These are phyloP conservation scores for Aleiodes alternator DNA, from an alignment of 2,888 invertebrate species.

Conservation along the genomic window DNA sequence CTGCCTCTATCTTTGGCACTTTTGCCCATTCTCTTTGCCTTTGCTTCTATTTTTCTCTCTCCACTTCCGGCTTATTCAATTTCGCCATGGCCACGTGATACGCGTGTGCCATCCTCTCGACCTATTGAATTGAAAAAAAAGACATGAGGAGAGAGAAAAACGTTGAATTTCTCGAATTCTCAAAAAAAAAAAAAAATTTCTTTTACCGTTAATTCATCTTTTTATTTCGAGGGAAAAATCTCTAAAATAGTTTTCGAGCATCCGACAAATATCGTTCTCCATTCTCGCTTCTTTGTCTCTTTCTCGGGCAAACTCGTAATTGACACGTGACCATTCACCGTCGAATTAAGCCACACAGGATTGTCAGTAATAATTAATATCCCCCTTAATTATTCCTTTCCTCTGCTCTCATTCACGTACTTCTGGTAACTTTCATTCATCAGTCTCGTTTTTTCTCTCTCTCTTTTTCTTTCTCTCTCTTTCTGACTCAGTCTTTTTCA, in stretches of 20 bases:
- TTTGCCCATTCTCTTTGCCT: constrained; percentile 5
- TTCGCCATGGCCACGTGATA: constrained; percentile 12
- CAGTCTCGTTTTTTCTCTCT: neutral
- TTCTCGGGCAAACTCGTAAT: constrained; percentile 9
- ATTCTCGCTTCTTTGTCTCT: neutral
- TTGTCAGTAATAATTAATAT: constrained; percentile 36
- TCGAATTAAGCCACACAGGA: constrained; percentile 19
- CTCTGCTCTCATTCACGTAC: constrained; percentile 16
- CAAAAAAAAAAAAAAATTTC: no score
- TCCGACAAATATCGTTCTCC: neutral
- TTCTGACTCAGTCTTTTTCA: no score
- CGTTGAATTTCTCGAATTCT: neutral
- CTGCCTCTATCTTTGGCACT: constrained; percentile 13
- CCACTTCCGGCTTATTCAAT: constrained; percentile 36
- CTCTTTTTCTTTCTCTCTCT: no score
- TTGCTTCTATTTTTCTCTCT: constrained; percentile 2
- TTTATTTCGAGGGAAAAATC: no score
- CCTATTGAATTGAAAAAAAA: constrained; percentile 8
- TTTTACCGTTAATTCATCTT: no score
- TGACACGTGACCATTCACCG: constrained; percentile 37
- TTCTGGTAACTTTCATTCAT: constrained; percentile 20
- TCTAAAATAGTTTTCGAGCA: no score
- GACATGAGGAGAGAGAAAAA: neutral
- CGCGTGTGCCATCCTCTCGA: constrained; percentile 22
- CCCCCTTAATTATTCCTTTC: constrained; percentile 37